A percentile compares a stretch with the other conserved stretches of the same genome.
Conservation (phyloP, 2,888 invertebrate species). For the Andricus curvator region DNA sequence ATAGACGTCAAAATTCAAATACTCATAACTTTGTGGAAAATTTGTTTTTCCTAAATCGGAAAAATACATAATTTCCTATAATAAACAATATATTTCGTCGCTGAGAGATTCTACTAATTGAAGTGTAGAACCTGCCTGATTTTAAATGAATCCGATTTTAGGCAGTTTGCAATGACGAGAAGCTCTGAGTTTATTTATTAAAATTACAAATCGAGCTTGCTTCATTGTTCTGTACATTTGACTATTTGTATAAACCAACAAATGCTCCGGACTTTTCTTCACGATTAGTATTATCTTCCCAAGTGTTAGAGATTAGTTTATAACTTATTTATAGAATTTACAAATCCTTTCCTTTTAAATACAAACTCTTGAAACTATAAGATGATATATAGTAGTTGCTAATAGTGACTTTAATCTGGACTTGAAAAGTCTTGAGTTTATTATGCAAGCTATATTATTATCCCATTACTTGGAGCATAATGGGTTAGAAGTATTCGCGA, state of each 20-base stretch:
- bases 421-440: slow-evolving; percentile 2
- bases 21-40: too few relatives aligned
- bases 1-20: too few relatives aligned
- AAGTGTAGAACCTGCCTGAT: too few relatives aligned
- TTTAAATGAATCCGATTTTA: too few relatives aligned
- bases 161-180: slow-evolving; percentile 3
- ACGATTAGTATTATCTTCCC: slow-evolving; percentile 44
- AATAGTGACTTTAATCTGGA: slow-evolving; percentile 5
- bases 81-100: too few relatives aligned
- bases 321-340: slow-evolving; percentile 48
- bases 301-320: slow-evolving; percentile 45
- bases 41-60: too few relatives aligned
- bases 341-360: slow-evolving; percentile 20
- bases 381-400: slow-evolving; percentile 15
- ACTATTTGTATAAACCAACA: slow-evolving; percentile 5
- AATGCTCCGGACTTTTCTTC: not conserved
- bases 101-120: too few relatives aligned
- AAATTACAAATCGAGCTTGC: not conserved
- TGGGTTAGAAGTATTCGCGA: slow-evolving; percentile 12
- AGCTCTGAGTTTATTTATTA: slow-evolving; percentile 15
- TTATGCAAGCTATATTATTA: slow-evolving; percentile 19
- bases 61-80: too few relatives aligned
- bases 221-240: slow-evolving; percentile 19
- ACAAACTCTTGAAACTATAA: not conserved
- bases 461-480: slow-evolving; percentile 28